phyloP scores from a whole-genome alignment of 2,113 vertebrate genomes.

The Oreamnos americanus region DNA sequence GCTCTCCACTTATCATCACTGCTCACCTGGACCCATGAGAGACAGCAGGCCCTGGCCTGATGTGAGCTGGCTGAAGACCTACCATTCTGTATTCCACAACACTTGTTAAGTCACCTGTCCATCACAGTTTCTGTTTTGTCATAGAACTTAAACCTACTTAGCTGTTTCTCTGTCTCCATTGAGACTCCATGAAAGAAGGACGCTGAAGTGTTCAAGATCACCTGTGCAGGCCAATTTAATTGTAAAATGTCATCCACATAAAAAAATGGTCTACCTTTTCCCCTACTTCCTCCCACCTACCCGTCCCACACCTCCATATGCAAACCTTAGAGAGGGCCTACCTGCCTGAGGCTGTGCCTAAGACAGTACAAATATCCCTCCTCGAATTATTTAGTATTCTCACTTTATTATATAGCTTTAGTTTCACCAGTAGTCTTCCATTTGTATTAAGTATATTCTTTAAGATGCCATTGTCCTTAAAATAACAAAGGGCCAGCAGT shows the following conservation, averaged over 20 bases:
- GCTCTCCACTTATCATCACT: background rate
- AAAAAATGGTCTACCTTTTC: background rate
- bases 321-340: background rate
- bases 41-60: background rate
- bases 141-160: background rate
- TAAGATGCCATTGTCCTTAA: background rate
- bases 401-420: background rate
- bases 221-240: background rate
- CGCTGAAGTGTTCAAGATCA: background rate
- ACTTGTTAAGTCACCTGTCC: too few relatives aligned
- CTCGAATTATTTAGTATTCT: background rate
- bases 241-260: background rate
- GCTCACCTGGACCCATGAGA: rapidly evolving
- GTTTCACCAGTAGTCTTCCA: background rate
- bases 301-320: background rate
- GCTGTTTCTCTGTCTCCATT: background rate
- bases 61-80: background rate
- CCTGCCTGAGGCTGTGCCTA: background rate
- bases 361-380: background rate
- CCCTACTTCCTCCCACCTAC: background rate
- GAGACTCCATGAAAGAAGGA: background rate
- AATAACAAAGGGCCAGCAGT: background rate
- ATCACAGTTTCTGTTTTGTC: background rate
- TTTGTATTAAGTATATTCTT: background rate
- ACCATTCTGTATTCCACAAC: background rate